phyloP scores from a whole-genome alignment of 2,888 invertebrate species.

The Petrolisthes manimaculis region DNA sequence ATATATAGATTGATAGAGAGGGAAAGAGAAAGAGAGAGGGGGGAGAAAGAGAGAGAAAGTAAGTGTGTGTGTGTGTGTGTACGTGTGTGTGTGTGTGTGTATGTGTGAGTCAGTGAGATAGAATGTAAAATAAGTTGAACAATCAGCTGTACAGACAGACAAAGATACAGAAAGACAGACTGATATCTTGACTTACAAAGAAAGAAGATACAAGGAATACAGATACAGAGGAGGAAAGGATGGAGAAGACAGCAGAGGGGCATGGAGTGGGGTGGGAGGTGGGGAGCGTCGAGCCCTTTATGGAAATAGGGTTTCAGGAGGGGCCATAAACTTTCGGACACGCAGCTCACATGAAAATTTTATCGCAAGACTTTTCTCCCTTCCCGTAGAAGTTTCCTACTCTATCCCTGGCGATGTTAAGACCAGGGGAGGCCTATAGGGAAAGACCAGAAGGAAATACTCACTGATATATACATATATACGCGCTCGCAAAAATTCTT shows the following conservation, averaged over 20 bases:
- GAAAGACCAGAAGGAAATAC: not conserved
- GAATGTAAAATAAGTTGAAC: too few relatives aligned
- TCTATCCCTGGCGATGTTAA: not conserved
- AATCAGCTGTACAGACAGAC: too few relatives aligned
- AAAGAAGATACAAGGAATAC: not conserved
- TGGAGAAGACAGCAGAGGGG: not conserved
- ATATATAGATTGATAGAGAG: too few relatives aligned
- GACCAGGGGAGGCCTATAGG: not conserved
- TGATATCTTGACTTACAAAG: not conserved
- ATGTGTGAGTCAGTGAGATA: too few relatives aligned
- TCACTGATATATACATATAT: too few relatives aligned
- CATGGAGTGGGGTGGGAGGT: not conserved
- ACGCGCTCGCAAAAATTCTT: too few relatives aligned
- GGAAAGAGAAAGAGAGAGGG: too few relatives aligned
- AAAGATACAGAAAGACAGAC: not conserved
- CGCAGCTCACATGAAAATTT: conserved; percentile 45
- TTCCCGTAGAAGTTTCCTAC: conserved; percentile 3
- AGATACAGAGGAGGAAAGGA: not conserved
- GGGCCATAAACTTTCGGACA: conserved; percentile 44
- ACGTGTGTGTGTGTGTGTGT: too few relatives aligned
- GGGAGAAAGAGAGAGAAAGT: too few relatives aligned
- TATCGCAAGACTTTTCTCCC: conserved; percentile 35
- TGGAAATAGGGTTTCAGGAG: conserved; percentile 50
- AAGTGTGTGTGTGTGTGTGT: too few relatives aligned
- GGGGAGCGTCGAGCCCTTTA: conserved; percentile 21